Evolutionary conservation across 1,140 invertebrate genomes (phyloP), one percentile per base, ranked within the genome.

Genomic region (Episyrphus balteatus): DNA sequence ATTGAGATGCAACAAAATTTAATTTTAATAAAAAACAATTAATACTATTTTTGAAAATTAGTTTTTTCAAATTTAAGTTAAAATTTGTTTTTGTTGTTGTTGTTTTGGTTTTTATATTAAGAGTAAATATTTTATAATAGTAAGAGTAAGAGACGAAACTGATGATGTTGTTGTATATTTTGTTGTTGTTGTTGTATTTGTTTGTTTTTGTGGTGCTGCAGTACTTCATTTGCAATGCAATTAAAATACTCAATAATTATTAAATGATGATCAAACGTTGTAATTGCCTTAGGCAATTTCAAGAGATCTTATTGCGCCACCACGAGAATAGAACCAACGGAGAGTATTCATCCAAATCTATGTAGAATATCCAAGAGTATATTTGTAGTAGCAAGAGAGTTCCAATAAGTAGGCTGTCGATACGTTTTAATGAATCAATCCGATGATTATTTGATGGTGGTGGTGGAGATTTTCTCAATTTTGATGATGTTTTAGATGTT

Each of bases 241-340:
- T 41, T 19, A 41, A 17, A 26, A 26, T 26, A 26, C 21, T 26
- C 21, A 37, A 37, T 17, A 37, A 37, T n/a, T 44, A 44, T 44
- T 44, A 44, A 44, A 44, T 44, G 8, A 44, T 44, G 10, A 44
- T 42, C 40, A 42, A 42, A 42, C 40, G 40, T 14, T 14, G 18
- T 18, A 42, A 13, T 13, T 13, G 14, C 5, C 5, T 21, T 26
- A 26, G 21, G 21, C 21, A 26, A 31, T 44, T 49, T 49, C 47
- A 49, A 44, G 47, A 49, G 14, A 49, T 49, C 38, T 49, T 49
- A 19, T 49, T 49, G 7, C 47, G 41, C 47, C 47, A 49, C 47
- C 47, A 49, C 9, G 42, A 49, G 17, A 44, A 49, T 19, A 49
- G 30, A 11, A 49, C 17, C 38, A 49, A 14, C 18, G 47, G 47